Evolutionary conservation across 2,113 vertebrate species (phyloP), one percentile per base, ranked within the genome.

Genomic region (Pimephales promelas): DNA sequence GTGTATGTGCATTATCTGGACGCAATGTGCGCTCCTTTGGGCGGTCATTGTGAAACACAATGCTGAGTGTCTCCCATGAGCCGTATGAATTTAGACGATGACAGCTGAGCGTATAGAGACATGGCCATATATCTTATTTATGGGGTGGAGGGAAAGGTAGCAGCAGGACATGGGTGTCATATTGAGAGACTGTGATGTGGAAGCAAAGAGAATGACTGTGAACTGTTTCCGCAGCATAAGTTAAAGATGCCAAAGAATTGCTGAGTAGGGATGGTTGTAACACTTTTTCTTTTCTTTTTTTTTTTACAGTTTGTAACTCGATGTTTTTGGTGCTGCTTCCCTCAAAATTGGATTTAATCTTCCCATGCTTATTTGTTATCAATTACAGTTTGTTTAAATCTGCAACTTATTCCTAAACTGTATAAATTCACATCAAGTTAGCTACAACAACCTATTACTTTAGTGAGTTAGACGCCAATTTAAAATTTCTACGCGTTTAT

Each of bases 21-120:
- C 92, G 93, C 92, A 93, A 89, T 92, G 87, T 92, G 93, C 83
- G 91, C 66, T 92, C 92, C 94, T 95, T 93, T 95, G 95, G 95
- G 94, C 94, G 92, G 90, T 93, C 90, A 94, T 95, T 95, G 94
- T 92, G 64, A 92, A 93, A 91, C 93, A 92, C 94, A 95, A 93
- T 95, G 94, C 94, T 92, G 93, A 94, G 92, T 94, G 95, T 93
- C 95, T 95, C 95, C 78, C 47, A 94, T 94, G 94, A 95, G 94
- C 87, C 79, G 71, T 81, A 78, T 83, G 78, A 80, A 78, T 86
- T 83, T 83, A 64, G 87, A 81, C 34, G 26, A 66, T 94, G 95
- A 95, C 95, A 95, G 93, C 92, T 91, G 43, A 93, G 94, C 62
- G 18, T 61, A n/a, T n/a, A 31, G 59, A 85, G 81, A 85, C 84